A percentile compares a stretch with the other conserved stretches of the same genome.
phyloP scores from a whole-genome alignment of 2,113 vertebrate species.

The Peromyscus leucopus region DNA sequence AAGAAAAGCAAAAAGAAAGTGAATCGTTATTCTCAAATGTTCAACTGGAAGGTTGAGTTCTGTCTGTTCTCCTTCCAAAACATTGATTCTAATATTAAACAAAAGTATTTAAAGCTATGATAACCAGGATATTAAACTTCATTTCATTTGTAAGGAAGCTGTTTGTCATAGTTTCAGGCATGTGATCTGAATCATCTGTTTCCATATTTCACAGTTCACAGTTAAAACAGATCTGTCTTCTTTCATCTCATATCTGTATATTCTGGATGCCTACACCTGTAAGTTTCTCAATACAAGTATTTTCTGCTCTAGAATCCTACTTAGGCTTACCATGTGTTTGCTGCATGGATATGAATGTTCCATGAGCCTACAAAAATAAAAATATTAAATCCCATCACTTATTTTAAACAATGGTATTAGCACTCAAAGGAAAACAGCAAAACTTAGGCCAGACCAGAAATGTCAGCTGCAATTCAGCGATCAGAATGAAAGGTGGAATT shows the following conservation, averaged over 20 bases:
- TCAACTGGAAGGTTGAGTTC: not conserved
- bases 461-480: constrained; percentile 8
- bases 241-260: constrained; percentile 42
- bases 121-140: not conserved
- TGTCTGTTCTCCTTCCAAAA: not conserved
- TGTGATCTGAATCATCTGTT: constrained; percentile 59
- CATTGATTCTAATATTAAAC: constrained; percentile 40
- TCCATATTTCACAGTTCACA: constrained; percentile 41
- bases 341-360: constrained; percentile 64
- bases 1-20: not conserved
- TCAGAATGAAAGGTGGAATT: constrained; percentile 17
- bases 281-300: constrained; percentile 37
- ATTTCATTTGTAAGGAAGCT: constrained; percentile 59
- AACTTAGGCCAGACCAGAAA: constrained; percentile 36
- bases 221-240: constrained; percentile 65
- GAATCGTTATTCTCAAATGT: not conserved
- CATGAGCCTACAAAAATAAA: constrained; percentile 39
- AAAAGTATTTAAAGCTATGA: not conserved
- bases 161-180: constrained; percentile 50
- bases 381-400: constrained; percentile 60
- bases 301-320: constrained; percentile 68
- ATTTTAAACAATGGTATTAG: not conserved
- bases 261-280: constrained; percentile 45
- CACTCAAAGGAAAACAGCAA: constrained; percentile 55
- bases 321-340: constrained; percentile 43